Evolutionary conservation across 2,113 vertebrate genomes (phyloP).

Genomic region (Marcusenius ussheri): DNA sequence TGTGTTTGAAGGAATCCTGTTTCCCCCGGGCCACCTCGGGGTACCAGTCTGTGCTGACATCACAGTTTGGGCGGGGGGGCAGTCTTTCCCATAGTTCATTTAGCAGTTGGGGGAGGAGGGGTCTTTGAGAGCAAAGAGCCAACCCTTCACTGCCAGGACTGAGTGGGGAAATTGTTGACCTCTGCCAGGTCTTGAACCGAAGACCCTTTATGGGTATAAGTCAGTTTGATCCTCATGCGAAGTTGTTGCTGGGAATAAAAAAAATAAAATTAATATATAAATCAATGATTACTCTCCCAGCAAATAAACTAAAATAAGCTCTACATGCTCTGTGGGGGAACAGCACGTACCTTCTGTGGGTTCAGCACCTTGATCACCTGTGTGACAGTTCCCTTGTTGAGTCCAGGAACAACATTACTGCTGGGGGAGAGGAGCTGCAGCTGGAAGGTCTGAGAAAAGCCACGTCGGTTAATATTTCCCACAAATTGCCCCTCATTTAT

Average conservation of each 20-base stretch:
- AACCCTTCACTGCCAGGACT: slow-evolving; percentile 93
- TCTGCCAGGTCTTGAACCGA: slow-evolving; percentile 96
- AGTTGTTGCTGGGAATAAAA: slow-evolving; percentile 80
- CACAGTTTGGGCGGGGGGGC: slow-evolving; percentile 39
- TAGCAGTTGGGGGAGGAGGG: slow-evolving; percentile 48
- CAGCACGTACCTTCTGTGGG: slow-evolving; percentile 87
- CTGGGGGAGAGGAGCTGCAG: slow-evolving; percentile 98
- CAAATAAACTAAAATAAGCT: slow-evolving; percentile 15
- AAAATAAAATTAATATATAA: neutral
- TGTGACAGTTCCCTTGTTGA: slow-evolving; percentile 92
- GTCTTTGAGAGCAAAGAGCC: slow-evolving; percentile 62
- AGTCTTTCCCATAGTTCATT: slow-evolving; percentile 87
- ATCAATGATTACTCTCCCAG: neutral
- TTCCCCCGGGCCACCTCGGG: slow-evolving; percentile 72
- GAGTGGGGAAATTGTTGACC: slow-evolving; percentile 97
- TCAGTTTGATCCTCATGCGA: slow-evolving; percentile 98
- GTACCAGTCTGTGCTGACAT: slow-evolving; percentile 56
- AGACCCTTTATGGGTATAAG: slow-evolving; percentile 95
- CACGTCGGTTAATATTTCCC: neutral
- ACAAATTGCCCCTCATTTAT: neutral
- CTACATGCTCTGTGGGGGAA: neutral
- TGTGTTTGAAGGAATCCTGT: slow-evolving; percentile 52
- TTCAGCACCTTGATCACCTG: slow-evolving; percentile 99
- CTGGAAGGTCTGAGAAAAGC: slow-evolving; percentile 83
- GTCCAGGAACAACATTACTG: slow-evolving; percentile 90